Percentiles rank a stretch among this genome's conserved stretches.
Conservation (phyloP, 2,888 invertebrate genomes). For the Andrena minutula region DNA sequence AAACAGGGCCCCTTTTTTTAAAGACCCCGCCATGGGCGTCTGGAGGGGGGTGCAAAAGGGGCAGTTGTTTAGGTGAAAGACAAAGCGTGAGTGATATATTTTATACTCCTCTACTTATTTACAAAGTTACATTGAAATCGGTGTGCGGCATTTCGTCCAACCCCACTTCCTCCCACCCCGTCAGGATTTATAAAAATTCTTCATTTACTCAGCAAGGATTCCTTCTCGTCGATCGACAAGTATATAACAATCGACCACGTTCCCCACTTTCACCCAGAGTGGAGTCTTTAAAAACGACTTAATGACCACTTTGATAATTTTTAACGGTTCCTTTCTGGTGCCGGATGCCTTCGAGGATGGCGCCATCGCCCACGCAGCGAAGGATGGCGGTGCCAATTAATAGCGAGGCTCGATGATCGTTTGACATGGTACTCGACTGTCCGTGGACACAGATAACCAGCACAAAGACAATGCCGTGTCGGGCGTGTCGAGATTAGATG, state of each 20-base stretch:
- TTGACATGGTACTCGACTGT: slow-evolving; percentile 5
- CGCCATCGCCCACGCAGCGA: slow-evolving; percentile 24
- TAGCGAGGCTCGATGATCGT: slow-evolving; percentile 24
- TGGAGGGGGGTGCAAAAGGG: too few species aligned
- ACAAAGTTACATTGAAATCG: too few species aligned
- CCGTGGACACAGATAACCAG: slow-evolving; percentile 17
- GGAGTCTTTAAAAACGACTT: not conserved
- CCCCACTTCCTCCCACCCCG: too few species aligned
- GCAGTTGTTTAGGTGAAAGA: too few species aligned
- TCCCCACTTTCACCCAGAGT: not conserved
- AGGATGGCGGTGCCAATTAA: slow-evolving; percentile 34
- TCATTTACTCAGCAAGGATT: not conserved
- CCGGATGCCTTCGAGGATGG: not conserved
- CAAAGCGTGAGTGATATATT: too few species aligned
- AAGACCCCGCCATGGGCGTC: too few species aligned
- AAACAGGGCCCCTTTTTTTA: too few species aligned
- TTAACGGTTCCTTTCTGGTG: slow-evolving; percentile 12
- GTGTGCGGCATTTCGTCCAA: too few species aligned
- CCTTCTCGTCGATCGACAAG: not conserved
- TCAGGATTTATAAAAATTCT: not conserved
- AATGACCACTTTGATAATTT: slow-evolving; percentile 11
- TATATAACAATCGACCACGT: not conserved
- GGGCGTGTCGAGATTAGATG: slow-evolving; percentile 61
- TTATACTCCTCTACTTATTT: too few species aligned
- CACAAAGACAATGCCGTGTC: slow-evolving; percentile 53